A percentile compares a stretch with the other conserved stretches of the same genome.
phyloP scores from a whole-genome alignment of 2,888 invertebrate species.

The Tinea pellionella region DNA sequence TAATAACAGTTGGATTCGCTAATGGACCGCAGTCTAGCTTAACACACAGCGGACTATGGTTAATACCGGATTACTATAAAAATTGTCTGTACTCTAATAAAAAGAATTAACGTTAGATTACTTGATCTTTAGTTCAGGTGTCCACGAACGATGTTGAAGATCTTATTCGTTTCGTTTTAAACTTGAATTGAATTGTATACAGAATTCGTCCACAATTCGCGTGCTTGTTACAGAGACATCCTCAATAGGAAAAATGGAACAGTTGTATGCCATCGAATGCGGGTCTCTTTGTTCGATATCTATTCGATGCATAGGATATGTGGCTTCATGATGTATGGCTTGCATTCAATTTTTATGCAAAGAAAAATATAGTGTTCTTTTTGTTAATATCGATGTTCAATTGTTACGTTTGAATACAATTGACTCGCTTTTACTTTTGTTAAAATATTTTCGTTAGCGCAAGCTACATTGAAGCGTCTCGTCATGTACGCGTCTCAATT shows the following conservation, averaged over 20 bases:
- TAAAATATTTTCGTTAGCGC: background rate
- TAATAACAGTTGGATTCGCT: too few species aligned
- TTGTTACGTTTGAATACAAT: background rate
- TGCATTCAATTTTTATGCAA: background rate
- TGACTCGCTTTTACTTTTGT: background rate
- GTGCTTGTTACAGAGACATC: conserved; percentile 24
- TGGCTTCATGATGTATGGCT: conserved; percentile 28
- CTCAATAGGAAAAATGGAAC: conserved; percentile 48
- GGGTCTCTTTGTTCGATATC: conserved; percentile 43
- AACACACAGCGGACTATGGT: too few species aligned
- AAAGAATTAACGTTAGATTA: too few species aligned
- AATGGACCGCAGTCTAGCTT: too few species aligned
- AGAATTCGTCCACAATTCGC: background rate
- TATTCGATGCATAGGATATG: conserved; percentile 45
- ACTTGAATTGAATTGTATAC: background rate
- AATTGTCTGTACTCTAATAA: too few species aligned
- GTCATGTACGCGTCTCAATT: too few species aligned
- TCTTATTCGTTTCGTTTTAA: background rate
- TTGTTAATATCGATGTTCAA: background rate
- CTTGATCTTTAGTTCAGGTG: too few species aligned
- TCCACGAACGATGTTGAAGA: too few species aligned
- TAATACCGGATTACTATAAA: too few species aligned
- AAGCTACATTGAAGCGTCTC: too few species aligned
- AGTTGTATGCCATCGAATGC: conserved; percentile 34
- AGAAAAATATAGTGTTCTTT: background rate